These are phyloP conservation scores for Ctenopoma kingsleyae DNA, from an alignment of 2,797 vertebrate species.

Conservation along the genomic window DNA sequence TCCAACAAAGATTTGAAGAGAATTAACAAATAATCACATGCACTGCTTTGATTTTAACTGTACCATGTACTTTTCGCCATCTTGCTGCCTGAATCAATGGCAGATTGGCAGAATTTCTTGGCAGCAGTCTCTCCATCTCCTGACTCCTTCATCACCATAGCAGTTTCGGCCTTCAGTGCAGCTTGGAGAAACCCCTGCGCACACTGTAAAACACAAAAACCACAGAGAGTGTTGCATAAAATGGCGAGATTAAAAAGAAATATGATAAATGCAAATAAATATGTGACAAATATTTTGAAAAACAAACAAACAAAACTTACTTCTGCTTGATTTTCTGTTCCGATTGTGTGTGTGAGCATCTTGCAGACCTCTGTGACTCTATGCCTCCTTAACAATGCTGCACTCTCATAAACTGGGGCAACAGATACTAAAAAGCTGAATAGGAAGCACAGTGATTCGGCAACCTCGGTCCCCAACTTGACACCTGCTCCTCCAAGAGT, in stretches of 20 bases:
- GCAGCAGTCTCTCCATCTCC: slow-evolving; percentile 83
- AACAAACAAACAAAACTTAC: slow-evolving; percentile 65
- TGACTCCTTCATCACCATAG: slow-evolving; percentile 76
- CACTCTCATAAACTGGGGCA: slow-evolving; percentile 89
- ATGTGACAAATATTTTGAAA: not conserved
- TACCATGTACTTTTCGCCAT: slow-evolving; percentile 38
- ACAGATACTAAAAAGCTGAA: slow-evolving; percentile 89
- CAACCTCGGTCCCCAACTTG: slow-evolving; percentile 84
- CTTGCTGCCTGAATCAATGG: slow-evolving; percentile 67
- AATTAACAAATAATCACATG: not conserved
- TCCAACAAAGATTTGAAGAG: too few species aligned
- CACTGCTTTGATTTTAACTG: not conserved
- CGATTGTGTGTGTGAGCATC: slow-evolving; percentile 85
- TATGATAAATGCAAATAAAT: not conserved
- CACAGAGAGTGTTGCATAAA: not conserved
- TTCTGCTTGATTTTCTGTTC: slow-evolving; percentile 86
- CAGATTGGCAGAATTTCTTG: slow-evolving; percentile 86
- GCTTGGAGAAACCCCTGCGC: slow-evolving; percentile 88
- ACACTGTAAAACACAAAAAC: slow-evolving; percentile 80
- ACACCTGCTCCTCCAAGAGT: slow-evolving; percentile 75
- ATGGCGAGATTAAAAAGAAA: not conserved
- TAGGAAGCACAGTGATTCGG: slow-evolving; percentile 87
- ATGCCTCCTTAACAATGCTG: slow-evolving; percentile 83
- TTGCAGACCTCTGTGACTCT: slow-evolving; percentile 86
- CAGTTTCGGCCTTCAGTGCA: slow-evolving; percentile 86